Evolutionary conservation across 2,113 vertebrate genomes (phyloP).

Genomic region (Andinoacara biseriatus): DNA sequence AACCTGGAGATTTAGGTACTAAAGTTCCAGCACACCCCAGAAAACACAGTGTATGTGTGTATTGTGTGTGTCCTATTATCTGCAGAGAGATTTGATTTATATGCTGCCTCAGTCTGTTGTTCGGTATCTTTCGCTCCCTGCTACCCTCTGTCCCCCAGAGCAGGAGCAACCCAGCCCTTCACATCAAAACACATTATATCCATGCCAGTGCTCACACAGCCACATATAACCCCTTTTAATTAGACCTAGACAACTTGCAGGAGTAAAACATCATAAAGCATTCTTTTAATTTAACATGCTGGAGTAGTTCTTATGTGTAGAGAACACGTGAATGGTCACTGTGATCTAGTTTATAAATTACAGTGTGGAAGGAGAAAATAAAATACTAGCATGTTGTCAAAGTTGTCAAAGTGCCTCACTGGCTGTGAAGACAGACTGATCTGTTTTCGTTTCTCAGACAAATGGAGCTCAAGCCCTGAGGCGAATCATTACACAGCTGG

Average conservation of each 20-base stretch:
- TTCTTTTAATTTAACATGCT: not conserved
- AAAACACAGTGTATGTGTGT: slow-evolving; percentile 26
- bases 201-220: slow-evolving; percentile 37
- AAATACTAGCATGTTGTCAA: not conserved
- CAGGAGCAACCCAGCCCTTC: slow-evolving; percentile 44
- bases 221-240: slow-evolving; percentile 44
- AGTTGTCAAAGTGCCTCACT: slow-evolving; percentile 11
- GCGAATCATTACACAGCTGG: slow-evolving; percentile 17
- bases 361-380: not conserved
- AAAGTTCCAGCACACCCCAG: slow-evolving; percentile 39
- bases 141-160: slow-evolving; percentile 59
- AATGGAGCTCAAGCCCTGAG: slow-evolving; percentile 4
- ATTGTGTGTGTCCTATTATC: slow-evolving; percentile 54
- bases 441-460: slow-evolving; percentile 28
- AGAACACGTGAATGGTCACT: not conserved
- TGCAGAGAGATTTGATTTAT: slow-evolving; percentile 77
- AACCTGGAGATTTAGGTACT: slow-evolving; percentile 50
- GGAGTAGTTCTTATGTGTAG: not conserved
- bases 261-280: not conserved
- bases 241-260: slow-evolving; percentile 39
- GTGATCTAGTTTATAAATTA: not conserved
- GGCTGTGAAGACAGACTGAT: not conserved
- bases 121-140: slow-evolving; percentile 65
- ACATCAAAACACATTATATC: slow-evolving; percentile 71
- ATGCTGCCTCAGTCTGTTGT: slow-evolving; percentile 72